A percentile compares a stretch with the other conserved stretches of the same genome.
phyloP scores from a whole-genome alignment of 2,113 vertebrate species.

The Bos taurus region DNA sequence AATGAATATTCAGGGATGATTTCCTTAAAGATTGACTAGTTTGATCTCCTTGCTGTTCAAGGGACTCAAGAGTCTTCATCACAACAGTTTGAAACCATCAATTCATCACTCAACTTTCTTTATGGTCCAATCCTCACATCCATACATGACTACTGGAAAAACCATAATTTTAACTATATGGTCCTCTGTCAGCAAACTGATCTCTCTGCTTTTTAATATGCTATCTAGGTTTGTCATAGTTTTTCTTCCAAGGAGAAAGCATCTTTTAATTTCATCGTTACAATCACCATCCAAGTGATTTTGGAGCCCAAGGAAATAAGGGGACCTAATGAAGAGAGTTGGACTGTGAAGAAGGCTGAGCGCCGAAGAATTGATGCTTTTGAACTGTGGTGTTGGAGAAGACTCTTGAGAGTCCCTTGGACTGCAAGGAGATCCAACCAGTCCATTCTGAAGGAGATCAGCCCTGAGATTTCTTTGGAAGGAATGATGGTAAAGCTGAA shows the following conservation, averaged over 20 bases:
- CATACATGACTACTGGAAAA: neutral
- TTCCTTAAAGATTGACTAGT: neutral
- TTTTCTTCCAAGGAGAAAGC: neutral
- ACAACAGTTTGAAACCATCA: neutral
- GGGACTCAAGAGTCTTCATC: neutral
- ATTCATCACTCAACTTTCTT: neutral
- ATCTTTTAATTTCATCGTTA: neutral
- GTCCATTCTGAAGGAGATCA: too few species aligned
- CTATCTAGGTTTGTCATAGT: neutral
- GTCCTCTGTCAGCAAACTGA: neutral
- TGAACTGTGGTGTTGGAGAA: too few species aligned
- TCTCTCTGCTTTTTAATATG: neutral
- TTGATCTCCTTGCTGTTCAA: neutral
- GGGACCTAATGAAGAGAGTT: neutral
- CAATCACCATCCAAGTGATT: neutral
- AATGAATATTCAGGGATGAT: neutral
- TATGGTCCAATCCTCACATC: neutral
- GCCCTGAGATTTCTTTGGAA: too few species aligned
- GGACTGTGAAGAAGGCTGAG: too few species aligned
- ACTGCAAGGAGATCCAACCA: too few species aligned
- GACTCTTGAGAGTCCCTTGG: too few species aligned
- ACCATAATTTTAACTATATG: neutral
- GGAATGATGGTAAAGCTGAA: too few species aligned
- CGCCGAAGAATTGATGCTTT: too few species aligned
- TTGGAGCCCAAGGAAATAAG: neutral